A percentile compares a stretch with the other conserved stretches of the same genome.
Evolutionary conservation across 2,113 vertebrate genomes (phyloP).

Genomic region (Thomomys bottae): DNA sequence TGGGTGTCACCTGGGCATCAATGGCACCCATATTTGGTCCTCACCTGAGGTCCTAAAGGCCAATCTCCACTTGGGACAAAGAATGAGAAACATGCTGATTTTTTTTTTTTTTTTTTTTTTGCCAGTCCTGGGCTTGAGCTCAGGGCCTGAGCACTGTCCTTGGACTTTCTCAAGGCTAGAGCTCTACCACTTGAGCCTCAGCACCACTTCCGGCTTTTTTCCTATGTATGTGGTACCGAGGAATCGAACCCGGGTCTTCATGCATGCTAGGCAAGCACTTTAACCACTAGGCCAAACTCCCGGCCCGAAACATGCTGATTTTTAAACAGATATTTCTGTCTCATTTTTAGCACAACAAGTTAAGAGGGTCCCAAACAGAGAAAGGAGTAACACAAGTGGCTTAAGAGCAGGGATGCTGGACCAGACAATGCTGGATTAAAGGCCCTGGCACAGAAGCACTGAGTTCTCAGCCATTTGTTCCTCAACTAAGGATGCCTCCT

Average conservation of each 20-base stretch:
- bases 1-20: neutral
- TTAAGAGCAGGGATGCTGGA: neutral
- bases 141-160: too few species aligned
- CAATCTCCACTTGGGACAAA: neutral
- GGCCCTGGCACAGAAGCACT: rapidly evolving
- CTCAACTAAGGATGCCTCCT: neutral
- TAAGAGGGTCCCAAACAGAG: neutral
- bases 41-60: neutral
- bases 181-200: too few species aligned
- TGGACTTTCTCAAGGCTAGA: too few species aligned
- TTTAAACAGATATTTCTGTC: conserved; percentile 9
- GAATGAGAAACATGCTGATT: neutral
- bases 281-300: too few species aligned
- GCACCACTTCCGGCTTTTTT: too few species aligned
- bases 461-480: neutral
- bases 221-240: too few species aligned
- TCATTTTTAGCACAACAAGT: neutral
- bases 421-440: neutral
- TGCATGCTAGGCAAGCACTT: too few species aligned
- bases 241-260: too few species aligned
- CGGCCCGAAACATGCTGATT: neutral
- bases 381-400: neutral
- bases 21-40: neutral
- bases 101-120: too few species aligned
- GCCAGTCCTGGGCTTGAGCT: too few species aligned